Percentiles rank a stretch among this genome's conserved stretches.
These are phyloP conservation scores for Acrobasis consociella DNA, from an alignment of 2,888 invertebrate genomes.

Conservation along the genomic window DNA sequence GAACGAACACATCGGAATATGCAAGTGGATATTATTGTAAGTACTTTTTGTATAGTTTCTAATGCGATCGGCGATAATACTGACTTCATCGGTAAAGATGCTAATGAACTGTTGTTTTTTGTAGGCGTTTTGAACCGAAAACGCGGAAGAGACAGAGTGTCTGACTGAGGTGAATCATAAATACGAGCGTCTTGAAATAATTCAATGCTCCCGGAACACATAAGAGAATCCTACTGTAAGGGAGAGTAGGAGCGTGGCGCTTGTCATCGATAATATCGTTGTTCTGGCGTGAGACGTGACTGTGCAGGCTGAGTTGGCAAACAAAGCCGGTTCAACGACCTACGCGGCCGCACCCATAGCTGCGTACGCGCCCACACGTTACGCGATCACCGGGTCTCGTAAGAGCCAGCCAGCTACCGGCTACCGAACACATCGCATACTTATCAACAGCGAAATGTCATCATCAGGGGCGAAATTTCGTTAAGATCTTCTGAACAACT, in stretches of 20 bases:
- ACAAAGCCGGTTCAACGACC: slow-evolving; percentile 81
- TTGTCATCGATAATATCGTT: slow-evolving; percentile 62
- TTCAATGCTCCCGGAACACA: slow-evolving; percentile 31
- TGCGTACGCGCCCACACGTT: slow-evolving; percentile 66
- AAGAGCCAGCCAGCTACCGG: slow-evolving; percentile 41
- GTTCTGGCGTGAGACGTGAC: slow-evolving; percentile 61
- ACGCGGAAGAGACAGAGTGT: slow-evolving; percentile 17
- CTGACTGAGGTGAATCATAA: slow-evolving; percentile 23
- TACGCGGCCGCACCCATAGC: slow-evolving; percentile 69
- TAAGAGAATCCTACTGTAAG: slow-evolving; percentile 33
- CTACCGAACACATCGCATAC: slow-evolving; percentile 25
- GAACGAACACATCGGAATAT: slow-evolving; percentile 23
- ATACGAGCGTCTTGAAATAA: slow-evolving; percentile 16
- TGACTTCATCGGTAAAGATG: slow-evolving; percentile 12
- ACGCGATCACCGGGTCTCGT: slow-evolving; percentile 51
- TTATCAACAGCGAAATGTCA: neutral
- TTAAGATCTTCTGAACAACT: neutral
- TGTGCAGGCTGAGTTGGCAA: slow-evolving; percentile 79
- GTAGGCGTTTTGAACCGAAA: slow-evolving; percentile 14
- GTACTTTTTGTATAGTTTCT: slow-evolving; percentile 6
- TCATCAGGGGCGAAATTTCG: neutral
- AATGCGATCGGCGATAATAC: slow-evolving; percentile 4
- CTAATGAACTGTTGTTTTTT: slow-evolving; percentile 15
- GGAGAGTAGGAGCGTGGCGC: slow-evolving; percentile 37
- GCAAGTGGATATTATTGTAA: slow-evolving; percentile 9